A percentile compares a stretch with the other conserved stretches of the same genome.
These are phyloP conservation scores for Callyntrura guangdongensis DNA, from an alignment of 2,888 invertebrate genomes.

Conservation along the genomic window DNA sequence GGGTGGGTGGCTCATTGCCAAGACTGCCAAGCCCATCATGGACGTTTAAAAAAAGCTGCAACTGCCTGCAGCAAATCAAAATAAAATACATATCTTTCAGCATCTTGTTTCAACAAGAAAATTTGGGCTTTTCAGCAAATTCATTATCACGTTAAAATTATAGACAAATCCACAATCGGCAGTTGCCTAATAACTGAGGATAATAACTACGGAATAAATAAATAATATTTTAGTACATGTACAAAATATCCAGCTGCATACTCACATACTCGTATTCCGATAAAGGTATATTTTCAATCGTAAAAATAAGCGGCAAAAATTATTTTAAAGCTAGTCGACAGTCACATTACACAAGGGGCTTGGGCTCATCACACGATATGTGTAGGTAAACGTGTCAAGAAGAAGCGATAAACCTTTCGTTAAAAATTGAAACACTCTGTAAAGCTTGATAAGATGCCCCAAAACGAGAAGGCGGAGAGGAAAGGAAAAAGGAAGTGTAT, in stretches of 20 bases:
- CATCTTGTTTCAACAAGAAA: conserved; percentile 3
- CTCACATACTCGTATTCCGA: too few relatives aligned
- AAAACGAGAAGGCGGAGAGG: conserved; percentile 33
- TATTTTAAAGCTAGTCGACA: too few relatives aligned
- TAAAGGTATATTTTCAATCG: too few relatives aligned
- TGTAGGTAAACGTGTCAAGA: background rate
- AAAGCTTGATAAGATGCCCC: background rate
- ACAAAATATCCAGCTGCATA: too few relatives aligned
- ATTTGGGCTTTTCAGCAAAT: background rate
- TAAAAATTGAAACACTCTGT: background rate
- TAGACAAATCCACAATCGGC: background rate
- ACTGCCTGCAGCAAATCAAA: background rate
- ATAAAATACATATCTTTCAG: background rate
- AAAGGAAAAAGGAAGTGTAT: conserved; percentile 41
- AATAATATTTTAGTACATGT: background rate
- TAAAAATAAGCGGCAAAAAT: background rate
- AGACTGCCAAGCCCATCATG: conserved; percentile 61
- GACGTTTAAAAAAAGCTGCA: conserved; percentile 1
- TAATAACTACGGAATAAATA: background rate
- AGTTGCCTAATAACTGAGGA: background rate
- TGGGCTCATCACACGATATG: too few relatives aligned
- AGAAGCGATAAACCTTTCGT: background rate
- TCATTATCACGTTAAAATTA: conserved; percentile 8
- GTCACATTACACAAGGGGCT: background rate
- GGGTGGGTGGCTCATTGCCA: conserved; percentile 69